Evolutionary conservation across 1,140 invertebrate genomes (phyloP).

Genomic region (Pseudomyrmex cubaensis): DNA sequence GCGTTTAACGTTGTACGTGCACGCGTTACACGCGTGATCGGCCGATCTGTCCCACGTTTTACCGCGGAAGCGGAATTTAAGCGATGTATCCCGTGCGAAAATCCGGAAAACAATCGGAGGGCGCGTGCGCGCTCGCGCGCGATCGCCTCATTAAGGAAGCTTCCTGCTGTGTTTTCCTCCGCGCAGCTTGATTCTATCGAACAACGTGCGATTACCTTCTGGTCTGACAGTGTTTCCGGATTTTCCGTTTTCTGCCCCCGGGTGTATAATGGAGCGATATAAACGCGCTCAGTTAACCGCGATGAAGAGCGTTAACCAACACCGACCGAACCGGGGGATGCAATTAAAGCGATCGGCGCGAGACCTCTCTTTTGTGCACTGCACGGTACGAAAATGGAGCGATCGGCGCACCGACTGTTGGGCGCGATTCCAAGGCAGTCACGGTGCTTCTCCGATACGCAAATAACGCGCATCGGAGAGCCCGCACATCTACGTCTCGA

Average conservation of each 20-base stretch:
- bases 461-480: conserved; percentile 13
- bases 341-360: background rate
- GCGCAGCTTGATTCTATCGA: background rate
- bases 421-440: background rate
- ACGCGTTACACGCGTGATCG: conserved; percentile 23
- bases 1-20: background rate
- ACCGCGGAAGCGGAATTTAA: conserved; percentile 24
- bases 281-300: background rate
- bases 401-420: background rate
- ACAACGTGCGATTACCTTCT: background rate
- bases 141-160: background rate
- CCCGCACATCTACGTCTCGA: background rate
- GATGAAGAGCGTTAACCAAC: background rate
- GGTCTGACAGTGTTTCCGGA: too few relatives aligned
- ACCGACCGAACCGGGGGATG: background rate
- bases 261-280: conserved; percentile 3
- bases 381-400: background rate
- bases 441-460: conserved; percentile 18
- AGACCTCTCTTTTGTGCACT: background rate
- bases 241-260: too few relatives aligned
- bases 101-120: too few relatives aligned
- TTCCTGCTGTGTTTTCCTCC: background rate
- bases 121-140: background rate
- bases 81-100: too few relatives aligned
- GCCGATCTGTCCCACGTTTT: conserved; percentile 6